These are phyloP conservation scores for Microdon myrmicae DNA, from an alignment of 2,888 invertebrate species.

Conservation along the genomic window DNA sequence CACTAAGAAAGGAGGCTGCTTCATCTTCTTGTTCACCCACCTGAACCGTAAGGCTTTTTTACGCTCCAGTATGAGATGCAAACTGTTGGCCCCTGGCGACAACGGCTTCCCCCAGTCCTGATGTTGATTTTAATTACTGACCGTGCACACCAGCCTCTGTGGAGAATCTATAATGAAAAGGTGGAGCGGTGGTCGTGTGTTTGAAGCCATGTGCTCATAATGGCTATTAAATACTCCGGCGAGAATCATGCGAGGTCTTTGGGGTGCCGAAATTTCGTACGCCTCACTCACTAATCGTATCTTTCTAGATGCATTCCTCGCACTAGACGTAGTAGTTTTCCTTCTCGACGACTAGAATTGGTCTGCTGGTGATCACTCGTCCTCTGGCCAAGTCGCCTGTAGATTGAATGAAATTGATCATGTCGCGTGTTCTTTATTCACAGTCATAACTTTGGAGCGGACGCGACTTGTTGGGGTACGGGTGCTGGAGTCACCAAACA, in stretches of 20 bases:
- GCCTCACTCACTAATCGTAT: too few species aligned
- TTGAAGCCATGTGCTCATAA: slow-evolving; percentile 35
- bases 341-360: slow-evolving; percentile 14
- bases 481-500: slow-evolving; percentile 47
- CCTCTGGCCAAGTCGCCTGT: too few species aligned
- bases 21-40: slow-evolving; percentile 42
- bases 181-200: slow-evolving; percentile 33
- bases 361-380: not conserved
- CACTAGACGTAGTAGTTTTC: slow-evolving; percentile 18
- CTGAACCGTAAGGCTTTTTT: slow-evolving; percentile 26
- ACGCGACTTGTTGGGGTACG: slow-evolving; percentile 33
- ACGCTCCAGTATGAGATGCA: slow-evolving; percentile 5
- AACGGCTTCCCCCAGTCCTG: slow-evolving; percentile 3
- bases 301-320: slow-evolving; percentile 10
- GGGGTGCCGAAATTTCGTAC: slow-evolving; percentile 32
- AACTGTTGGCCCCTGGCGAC: not conserved
- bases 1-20: too few species aligned
- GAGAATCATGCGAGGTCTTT: slow-evolving; percentile 37
- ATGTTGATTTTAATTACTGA: slow-evolving; percentile 49
- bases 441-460: slow-evolving; percentile 42
- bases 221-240: slow-evolving; percentile 40
- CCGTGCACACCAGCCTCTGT: slow-evolving; percentile 37
- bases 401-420: slow-evolving; percentile 17
- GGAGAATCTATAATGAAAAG: slow-evolving; percentile 48
- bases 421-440: slow-evolving; percentile 50